Conservation (phyloP, 2,113 vertebrate genomes). For the Sinocyclocheilus anophthalmus region DNA sequence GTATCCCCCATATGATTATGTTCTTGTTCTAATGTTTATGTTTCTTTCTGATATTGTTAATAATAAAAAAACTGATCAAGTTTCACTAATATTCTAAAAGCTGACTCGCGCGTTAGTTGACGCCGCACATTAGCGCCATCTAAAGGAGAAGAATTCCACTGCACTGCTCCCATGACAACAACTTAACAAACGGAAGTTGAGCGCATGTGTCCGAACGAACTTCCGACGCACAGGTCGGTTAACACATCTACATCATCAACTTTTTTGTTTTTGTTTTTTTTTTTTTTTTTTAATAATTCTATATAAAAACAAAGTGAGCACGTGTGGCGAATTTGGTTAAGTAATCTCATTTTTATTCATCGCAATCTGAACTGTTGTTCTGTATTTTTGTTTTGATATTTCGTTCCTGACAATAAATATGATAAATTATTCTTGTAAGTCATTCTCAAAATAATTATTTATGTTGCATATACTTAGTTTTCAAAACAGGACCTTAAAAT, state of each 20-base stretch:
- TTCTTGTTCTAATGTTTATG: too few relatives aligned
- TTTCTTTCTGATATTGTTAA: too few relatives aligned
- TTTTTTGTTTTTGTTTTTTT: too few relatives aligned
- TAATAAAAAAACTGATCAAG: too few relatives aligned
- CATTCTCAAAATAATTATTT: neutral
- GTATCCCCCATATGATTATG: too few relatives aligned
- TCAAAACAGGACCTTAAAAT: neutral
- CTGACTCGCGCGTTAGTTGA: neutral
- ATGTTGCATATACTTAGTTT: neutral
- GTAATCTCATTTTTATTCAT: too few relatives aligned
- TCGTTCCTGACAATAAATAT: neutral
- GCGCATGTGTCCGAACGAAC: neutral
- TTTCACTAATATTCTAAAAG: neutral
- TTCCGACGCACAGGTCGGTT: constrained; percentile 16
- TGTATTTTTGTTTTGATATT: neutral
- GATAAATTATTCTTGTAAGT: neutral
- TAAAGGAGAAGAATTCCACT: neutral
- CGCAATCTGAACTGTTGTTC: neutral
- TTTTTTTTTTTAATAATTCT: neutral
- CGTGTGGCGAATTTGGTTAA: neutral
- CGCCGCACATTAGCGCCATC: constrained; percentile 2
- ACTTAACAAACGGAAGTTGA: constrained; percentile 20
- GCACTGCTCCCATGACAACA: neutral
- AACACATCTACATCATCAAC: neutral
- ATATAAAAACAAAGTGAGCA: neutral